Evolutionary conservation across 53 echinoderm and acorn worm genomes (phyloP), one percentile per base, ranked within the genome.

Genomic region (Paelopatides confundens): DNA sequence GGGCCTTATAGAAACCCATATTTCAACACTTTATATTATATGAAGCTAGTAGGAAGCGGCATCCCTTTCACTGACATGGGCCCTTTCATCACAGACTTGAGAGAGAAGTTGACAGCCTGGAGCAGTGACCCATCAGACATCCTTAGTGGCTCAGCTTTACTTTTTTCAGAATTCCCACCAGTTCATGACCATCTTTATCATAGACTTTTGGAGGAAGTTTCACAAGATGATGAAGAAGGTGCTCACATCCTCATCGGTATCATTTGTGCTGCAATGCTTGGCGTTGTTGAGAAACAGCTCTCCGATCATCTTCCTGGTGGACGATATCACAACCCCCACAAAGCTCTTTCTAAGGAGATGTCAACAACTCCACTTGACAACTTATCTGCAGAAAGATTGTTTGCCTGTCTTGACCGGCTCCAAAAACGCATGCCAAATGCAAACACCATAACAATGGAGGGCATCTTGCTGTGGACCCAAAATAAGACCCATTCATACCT

Each of bases 341-440:
- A 82, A 54, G 43, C 52, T 18, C 24, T 82, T 17, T 15, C 31
- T 24, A 82, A 51, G 52, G 82, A 82, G 62, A 82, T 54, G 62
- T 53, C 27, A 33, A 53, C 62, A 26, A 54, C 51, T 6, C 82
- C 82, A 31, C 27, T 53, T 15, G 62, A 43, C 31, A 82, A 82
- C 82, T 24, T 53, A 26, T 82, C 31, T 82, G 82, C 53, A 32
- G 62, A 82, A 54, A 31, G 53, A 53, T 5, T 82, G 82, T 82
- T 82, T 51, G 82, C 53, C 50, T 47, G 47, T 10, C 17, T 29
- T 3, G 82, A 82, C 62, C 27, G 52, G 5, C 9, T 82, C 21
- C 52, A 53, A 54, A 82, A 54, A 30, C 53, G 43, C 12, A 77
- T 50, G 62, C 82, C 82, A 82, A 82, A 82, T 51, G 82, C 82